These are phyloP conservation scores for Epistrophella euchroma DNA, from an alignment of 2,888 invertebrate genomes.

Conservation along the genomic window DNA sequence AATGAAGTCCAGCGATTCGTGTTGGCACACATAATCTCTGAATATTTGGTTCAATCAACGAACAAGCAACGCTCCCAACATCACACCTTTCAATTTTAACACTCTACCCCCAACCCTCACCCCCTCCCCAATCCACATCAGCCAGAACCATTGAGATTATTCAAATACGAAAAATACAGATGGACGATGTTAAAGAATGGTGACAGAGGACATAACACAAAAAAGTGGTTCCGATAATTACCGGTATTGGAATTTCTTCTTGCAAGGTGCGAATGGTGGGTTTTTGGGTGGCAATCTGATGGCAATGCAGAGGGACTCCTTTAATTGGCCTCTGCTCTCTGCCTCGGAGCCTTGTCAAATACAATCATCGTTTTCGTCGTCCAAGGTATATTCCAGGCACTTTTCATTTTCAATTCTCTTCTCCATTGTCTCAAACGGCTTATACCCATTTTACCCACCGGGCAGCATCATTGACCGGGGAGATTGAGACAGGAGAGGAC, in stretches of 20 bases:
- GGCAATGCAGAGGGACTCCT: slow-evolving; percentile 13
- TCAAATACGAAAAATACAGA: slow-evolving; percentile 49
- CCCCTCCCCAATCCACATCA: neutral
- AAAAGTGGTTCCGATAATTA: slow-evolving; percentile 74
- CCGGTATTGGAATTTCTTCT: slow-evolving; percentile 62
- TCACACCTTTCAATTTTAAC: neutral
- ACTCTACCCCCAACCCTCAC: no score
- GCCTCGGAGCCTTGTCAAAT: slow-evolving; percentile 54
- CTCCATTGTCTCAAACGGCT: slow-evolving; percentile 44
- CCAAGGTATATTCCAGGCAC: slow-evolving; percentile 12
- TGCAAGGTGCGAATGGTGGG: neutral
- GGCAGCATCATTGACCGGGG: no score
- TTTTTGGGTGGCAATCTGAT: neutral
- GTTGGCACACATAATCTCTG: slow-evolving; percentile 73
- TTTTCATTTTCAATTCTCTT: slow-evolving; percentile 18
- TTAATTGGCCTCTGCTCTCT: slow-evolving; percentile 68
- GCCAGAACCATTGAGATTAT: slow-evolving; percentile 19
- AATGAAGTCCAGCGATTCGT: slow-evolving; percentile 72
- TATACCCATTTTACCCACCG: neutral
- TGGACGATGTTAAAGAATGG: slow-evolving; percentile 52
- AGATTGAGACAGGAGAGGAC: slow-evolving; percentile 12
- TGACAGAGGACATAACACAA: slow-evolving; percentile 59
- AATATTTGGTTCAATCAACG: slow-evolving; percentile 74
- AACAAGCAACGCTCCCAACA: neutral
- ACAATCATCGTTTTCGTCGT: slow-evolving; percentile 59